Evolutionary conservation across 2,113 vertebrate genomes (phyloP).

Genomic region (Tragelaphus buxtoni): DNA sequence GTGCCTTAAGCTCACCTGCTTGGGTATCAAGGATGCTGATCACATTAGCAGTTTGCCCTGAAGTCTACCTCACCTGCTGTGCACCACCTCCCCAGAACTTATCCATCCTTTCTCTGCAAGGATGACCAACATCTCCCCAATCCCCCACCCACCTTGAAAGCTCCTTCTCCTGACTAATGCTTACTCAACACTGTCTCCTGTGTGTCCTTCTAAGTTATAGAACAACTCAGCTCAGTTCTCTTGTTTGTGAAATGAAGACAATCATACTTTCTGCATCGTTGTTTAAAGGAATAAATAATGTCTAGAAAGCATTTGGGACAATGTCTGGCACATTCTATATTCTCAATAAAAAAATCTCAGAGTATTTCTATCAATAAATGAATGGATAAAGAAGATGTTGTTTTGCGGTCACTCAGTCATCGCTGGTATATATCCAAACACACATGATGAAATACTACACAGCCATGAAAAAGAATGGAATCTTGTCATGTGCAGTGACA

Average conservation of each 20-base stretch:
- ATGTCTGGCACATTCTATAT: not conserved
- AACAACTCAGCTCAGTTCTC: not conserved
- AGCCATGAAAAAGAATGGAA: not conserved
- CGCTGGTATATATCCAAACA: fast-evolving
- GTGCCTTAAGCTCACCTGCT: not conserved
- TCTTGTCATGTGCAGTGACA: not conserved
- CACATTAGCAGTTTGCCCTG: not conserved
- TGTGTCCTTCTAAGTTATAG: too few species aligned
- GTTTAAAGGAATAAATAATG: not conserved
- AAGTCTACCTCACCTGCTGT: not conserved
- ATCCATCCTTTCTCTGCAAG: not conserved
- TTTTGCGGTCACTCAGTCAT: not conserved
- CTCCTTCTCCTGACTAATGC: not conserved
- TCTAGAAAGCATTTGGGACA: not conserved
- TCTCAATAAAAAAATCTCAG: not conserved
- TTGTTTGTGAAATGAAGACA: not conserved
- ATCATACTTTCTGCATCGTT: not conserved
- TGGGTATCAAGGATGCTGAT: not conserved
- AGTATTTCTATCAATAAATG: not conserved
- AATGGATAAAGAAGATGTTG: not conserved
- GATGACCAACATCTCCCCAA: not conserved
- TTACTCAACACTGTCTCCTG: not conserved
- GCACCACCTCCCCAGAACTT: not conserved
- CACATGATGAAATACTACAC: not conserved
- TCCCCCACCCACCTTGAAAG: not conserved